Evolutionary conservation across 2,113 vertebrate species (phyloP), one percentile per base, ranked within the genome.

Genomic region (Scytalopus superciliaris): DNA sequence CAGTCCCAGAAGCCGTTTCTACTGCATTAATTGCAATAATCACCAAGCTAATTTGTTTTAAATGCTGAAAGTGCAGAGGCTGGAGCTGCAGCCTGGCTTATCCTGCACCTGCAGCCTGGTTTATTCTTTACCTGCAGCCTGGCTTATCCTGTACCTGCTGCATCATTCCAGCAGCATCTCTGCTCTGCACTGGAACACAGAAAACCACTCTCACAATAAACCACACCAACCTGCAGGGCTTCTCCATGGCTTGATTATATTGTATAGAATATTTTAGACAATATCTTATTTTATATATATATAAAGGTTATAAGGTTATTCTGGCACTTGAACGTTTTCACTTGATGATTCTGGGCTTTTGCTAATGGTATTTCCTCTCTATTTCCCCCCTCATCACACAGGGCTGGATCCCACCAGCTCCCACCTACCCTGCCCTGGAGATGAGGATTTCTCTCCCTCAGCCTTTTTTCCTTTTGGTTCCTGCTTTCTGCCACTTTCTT

Each of bases 261-360:
- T n/a, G 28, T 6, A 12, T n/a, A 2, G 3, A 24, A 16, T 30
- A 3, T 50, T 49, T 67, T 31, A 42, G 13, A 27, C 12, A 14
- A 22, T 35, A 15, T n/a, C 7, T 18, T 27, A 62, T 6, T 31
- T 31, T 15, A 8, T 64, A 2, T 3, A 31, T 25, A 2, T 3
- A 3, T 18, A 2, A n/a, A n/a, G n/a, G n/a, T 2, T 0, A 3
- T 62, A 6, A 22, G 37, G 35, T 60, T 19, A 33, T 17, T 37
- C 44, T 9, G 27, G 14, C 53, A 18, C 17, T 22, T 27, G 11
- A 4, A 19, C 30, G 60, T 49, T 23, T 7, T 44, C 73, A 59
- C 22, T 14, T 14, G 53, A 8, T 52, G 22, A 27, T 33, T 52
- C 63, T 18, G 37, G 25, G 25, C 21, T 2, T 6, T 56, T 50